Conservation (phyloP, 1,140 invertebrate genomes). For the Armadillidium nasatum region DNA sequence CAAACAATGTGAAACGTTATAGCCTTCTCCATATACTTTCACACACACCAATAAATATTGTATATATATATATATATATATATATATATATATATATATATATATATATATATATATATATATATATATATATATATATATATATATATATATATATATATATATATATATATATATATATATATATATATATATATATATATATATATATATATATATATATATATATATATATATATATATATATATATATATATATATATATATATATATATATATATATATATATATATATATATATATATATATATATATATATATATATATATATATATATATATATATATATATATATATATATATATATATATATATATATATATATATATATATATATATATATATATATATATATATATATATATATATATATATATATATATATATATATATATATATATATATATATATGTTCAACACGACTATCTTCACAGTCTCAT, state of each 20-base stretch:
- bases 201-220: not conserved
- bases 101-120: not conserved
- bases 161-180: not conserved
- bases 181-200: not conserved
- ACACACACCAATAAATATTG: too few relatives aligned
- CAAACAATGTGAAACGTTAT: conserved; percentile 8
- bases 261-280: not conserved
- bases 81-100: too few relatives aligned
- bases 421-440: not conserved
- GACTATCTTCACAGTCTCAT: too few relatives aligned
- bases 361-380: not conserved
- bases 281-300: not conserved
- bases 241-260: not conserved
- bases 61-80: too few relatives aligned
- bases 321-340: not conserved
- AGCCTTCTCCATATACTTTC: not conserved
- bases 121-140: not conserved
- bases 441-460: not conserved
- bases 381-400: not conserved
- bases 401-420: not conserved
- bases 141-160: not conserved
- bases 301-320: not conserved
- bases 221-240: not conserved
- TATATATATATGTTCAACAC: too few relatives aligned
- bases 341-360: not conserved